Percentiles rank a stretch among this genome's conserved stretches.
Conservation (phyloP, 1,140 invertebrate genomes). For the Solenopsis fugax region DNA sequence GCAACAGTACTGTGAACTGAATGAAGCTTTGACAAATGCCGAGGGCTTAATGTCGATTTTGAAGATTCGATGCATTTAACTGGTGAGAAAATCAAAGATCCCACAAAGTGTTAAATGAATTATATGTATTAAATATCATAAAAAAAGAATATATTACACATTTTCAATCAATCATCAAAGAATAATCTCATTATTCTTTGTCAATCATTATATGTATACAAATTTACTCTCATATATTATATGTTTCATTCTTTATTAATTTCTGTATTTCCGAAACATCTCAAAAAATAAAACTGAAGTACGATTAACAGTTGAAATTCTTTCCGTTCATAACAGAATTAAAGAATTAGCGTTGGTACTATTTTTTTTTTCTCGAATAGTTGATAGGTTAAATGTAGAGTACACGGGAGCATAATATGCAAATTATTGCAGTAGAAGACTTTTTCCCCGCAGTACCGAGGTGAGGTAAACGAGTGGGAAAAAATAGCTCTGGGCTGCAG, state of each 20-base stretch:
- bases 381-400: neutral
- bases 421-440: slow-evolving; percentile 21
- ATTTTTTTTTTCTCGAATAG: neutral
- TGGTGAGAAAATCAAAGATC: slow-evolving; percentile 25
- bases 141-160: neutral
- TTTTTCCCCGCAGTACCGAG: neutral
- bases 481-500: slow-evolving; percentile 24
- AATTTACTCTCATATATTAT: neutral
- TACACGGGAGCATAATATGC: slow-evolving; percentile 5
- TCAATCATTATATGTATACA: neutral
- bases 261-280: neutral
- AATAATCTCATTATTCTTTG: too few relatives aligned
- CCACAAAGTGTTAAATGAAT: neutral
- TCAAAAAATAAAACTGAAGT: neutral
- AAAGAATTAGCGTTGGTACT: neutral
- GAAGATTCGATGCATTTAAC: slow-evolving; percentile 44
- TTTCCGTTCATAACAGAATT: neutral
- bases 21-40: slow-evolving; percentile 66
- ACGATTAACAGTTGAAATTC: neutral
- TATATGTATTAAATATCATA: neutral
- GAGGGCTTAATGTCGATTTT: slow-evolving; percentile 22
- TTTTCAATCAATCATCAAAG: slow-evolving; percentile 1
- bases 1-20: slow-evolving; percentile 53
- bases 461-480: neutral
- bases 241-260: neutral